Evolutionary conservation across 2,888 invertebrate species (phyloP).

Genomic region (Leptopilina syphax): DNA sequence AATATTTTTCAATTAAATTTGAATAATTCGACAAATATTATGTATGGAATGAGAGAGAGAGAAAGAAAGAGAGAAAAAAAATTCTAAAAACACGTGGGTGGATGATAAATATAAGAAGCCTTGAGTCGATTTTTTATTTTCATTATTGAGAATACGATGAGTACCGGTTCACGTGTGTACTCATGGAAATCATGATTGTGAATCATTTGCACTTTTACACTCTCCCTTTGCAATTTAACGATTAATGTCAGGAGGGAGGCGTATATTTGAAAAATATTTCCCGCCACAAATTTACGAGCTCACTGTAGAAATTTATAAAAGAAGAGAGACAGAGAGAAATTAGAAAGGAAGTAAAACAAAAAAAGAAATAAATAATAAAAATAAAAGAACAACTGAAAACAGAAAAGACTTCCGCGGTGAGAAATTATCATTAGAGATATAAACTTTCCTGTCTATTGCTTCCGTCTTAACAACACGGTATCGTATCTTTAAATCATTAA

Average conservation of each 20-base stretch:
- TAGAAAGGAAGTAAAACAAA: slow-evolving; percentile 8
- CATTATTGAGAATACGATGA: slow-evolving; percentile 46
- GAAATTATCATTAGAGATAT: slow-evolving; percentile 10
- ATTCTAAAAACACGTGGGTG: slow-evolving; percentile 53
- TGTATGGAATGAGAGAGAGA: not conserved
- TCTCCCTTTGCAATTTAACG: slow-evolving; percentile 56
- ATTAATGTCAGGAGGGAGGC: slow-evolving; percentile 47
- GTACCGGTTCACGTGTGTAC: slow-evolving; percentile 52
- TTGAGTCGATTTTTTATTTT: slow-evolving; percentile 65
- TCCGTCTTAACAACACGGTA: slow-evolving; percentile 16
- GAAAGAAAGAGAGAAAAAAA: not conserved
- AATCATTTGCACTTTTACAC: slow-evolving; percentile 55
- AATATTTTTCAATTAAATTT: too few species aligned
- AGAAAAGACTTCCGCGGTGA: slow-evolving; percentile 19
- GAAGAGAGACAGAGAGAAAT: not conserved
- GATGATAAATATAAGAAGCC: slow-evolving; percentile 66
- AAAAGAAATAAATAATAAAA: slow-evolving; percentile 37
- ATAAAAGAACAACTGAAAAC: slow-evolving; percentile 14
- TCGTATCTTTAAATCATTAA: slow-evolving; percentile 17
- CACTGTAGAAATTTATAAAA: not conserved
- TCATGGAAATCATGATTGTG: slow-evolving; percentile 56
- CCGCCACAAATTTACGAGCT: slow-evolving; percentile 33
- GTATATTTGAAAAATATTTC: slow-evolving; percentile 18
- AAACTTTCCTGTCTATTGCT: slow-evolving; percentile 34
- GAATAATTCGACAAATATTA: too few species aligned